Conservation (phyloP, 2,113 vertebrate species). For the Globicephala melas region DNA sequence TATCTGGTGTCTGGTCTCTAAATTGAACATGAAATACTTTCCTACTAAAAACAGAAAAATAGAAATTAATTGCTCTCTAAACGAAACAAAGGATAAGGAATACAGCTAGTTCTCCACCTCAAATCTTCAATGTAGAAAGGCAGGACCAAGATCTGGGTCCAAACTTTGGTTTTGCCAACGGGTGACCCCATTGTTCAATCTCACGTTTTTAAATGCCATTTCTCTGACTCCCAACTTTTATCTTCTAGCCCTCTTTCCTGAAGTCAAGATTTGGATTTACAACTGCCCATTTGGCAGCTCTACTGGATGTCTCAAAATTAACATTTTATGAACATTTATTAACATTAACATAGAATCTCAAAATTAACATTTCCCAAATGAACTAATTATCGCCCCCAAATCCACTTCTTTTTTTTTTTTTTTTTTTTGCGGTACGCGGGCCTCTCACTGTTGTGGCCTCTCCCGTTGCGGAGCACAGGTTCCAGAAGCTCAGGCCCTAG, state of each 20-base stretch:
- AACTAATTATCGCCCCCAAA: neutral
- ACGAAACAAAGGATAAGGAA: neutral
- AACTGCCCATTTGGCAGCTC: neutral
- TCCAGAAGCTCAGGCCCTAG: too few species aligned
- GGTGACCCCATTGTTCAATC: too few species aligned
- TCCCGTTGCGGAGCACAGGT: too few species aligned
- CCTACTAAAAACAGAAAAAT: neutral
- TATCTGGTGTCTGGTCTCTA: neutral
- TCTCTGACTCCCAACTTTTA: neutral
- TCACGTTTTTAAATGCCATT: neutral
- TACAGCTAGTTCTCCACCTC: neutral
- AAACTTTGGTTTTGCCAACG: neutral
- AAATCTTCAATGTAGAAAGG: neutral
- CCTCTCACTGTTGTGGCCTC: too few species aligned
- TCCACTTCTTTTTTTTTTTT: too few species aligned
- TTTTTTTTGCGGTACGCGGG: too few species aligned
- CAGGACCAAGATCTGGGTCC: neutral
- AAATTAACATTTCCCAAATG: neutral
- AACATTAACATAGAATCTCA: neutral
- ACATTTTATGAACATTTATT: neutral
- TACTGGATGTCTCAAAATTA: neutral
- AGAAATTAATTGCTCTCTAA: neutral
- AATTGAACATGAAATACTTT: neutral
- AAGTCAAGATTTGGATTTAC: neutral
- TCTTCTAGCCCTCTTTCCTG: neutral